Percentiles rank a stretch among this genome's conserved stretches.
Conservation (phyloP, 2,113 vertebrate genomes). For the Hippocampus mohnikei region DNA sequence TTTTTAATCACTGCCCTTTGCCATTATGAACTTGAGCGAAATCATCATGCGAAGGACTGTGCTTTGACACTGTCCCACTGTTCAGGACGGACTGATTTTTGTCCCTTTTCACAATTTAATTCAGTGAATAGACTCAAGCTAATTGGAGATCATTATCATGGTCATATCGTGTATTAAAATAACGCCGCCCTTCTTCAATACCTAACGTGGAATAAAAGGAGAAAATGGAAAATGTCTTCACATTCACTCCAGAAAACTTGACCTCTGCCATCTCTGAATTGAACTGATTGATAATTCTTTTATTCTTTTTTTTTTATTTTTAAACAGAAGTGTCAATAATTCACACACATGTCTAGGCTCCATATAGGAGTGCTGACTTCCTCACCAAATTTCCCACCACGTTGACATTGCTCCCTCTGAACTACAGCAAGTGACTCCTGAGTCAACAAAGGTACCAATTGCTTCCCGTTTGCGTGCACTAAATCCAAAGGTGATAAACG, state of each 20-base stretch:
- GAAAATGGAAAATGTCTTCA: constrained; percentile 13
- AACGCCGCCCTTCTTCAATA: constrained; percentile 49
- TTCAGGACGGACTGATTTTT: constrained; percentile 60
- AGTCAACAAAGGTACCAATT: constrained; percentile 34
- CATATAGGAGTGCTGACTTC: not conserved
- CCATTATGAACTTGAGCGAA: constrained; percentile 62
- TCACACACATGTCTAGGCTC: not conserved
- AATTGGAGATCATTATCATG: constrained; percentile 70
- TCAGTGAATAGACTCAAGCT: constrained; percentile 66
- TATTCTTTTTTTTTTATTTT: not conserved
- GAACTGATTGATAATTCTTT: not conserved
- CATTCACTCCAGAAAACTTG: constrained; percentile 11
- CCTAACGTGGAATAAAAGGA: constrained; percentile 27
- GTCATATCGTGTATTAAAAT: constrained; percentile 64
- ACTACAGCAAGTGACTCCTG: constrained; percentile 28
- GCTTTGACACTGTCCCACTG: constrained; percentile 48
- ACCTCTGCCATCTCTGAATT: not conserved
- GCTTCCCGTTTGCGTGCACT: constrained; percentile 47
- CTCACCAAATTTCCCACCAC: constrained; percentile 17
- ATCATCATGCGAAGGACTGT: constrained; percentile 46
- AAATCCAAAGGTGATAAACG: constrained; percentile 63
- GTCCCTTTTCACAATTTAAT: constrained; percentile 63
- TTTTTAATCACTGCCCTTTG: constrained; percentile 45
- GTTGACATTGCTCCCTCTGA: constrained; percentile 7
- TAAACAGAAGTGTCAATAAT: not conserved